phyloP scores from a whole-genome alignment of 2,113 vertebrate species.

The Ophthalmolycus amberensis region DNA sequence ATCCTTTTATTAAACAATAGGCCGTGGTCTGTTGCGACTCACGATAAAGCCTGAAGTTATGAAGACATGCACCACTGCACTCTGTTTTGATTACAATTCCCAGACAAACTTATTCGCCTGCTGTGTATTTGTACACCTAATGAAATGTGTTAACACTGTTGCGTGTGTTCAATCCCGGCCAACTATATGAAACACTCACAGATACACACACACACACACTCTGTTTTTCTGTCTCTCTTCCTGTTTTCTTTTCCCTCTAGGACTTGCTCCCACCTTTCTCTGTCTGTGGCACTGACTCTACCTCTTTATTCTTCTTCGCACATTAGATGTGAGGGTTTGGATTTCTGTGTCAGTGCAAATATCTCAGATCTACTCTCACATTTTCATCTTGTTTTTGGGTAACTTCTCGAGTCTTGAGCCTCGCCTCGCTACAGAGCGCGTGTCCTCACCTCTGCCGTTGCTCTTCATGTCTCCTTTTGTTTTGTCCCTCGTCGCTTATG shows the following conservation, averaged over 20 bases:
- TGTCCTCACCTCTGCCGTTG: slow-evolving; percentile 15
- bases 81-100: slow-evolving; percentile 68
- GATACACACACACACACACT: slow-evolving; percentile 1
- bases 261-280: slow-evolving; percentile 23
- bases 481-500: slow-evolving; percentile 11
- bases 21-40: slow-evolving; percentile 53
- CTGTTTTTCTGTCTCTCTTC: slow-evolving; percentile 17
- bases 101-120: slow-evolving; percentile 63
- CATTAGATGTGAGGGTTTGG: slow-evolving; percentile 29
- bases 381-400: slow-evolving; percentile 39
- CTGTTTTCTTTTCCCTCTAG: slow-evolving; percentile 25
- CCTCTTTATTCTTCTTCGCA: slow-evolving; percentile 21
- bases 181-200: slow-evolving; percentile 21
- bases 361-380: slow-evolving; percentile 47
- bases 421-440: slow-evolving; percentile 34
- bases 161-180: slow-evolving; percentile 44
- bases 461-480: slow-evolving; percentile 19
- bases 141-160: slow-evolving; percentile 54
- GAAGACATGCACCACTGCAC: slow-evolving; percentile 58
- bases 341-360: slow-evolving; percentile 47
- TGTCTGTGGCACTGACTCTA: slow-evolving; percentile 35
- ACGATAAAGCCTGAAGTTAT: slow-evolving; percentile 67
- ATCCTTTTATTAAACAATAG: slow-evolving; percentile 62
- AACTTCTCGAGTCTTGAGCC: slow-evolving; percentile 10
- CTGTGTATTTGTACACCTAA: slow-evolving; percentile 56